Conservation (phyloP, 2,888 invertebrate species). For the Malthinus flaveolus region DNA sequence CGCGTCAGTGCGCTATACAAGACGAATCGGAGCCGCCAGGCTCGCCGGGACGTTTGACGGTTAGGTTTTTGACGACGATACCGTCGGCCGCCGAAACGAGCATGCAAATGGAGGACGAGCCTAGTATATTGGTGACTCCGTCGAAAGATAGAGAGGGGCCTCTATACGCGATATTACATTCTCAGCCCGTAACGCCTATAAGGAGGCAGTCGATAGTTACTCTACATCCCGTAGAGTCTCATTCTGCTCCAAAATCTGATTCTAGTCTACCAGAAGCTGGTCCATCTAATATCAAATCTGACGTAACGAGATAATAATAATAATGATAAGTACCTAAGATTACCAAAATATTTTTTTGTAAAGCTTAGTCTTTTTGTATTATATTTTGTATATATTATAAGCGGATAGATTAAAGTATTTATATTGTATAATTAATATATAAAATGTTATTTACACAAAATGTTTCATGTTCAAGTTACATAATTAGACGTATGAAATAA, state of each 20-base stretch:
- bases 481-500: slow-evolving; percentile 38
- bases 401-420: slow-evolving; percentile 35
- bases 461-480: slow-evolving; percentile 48
- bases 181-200: slow-evolving; percentile 42
- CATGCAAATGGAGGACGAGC: slow-evolving; percentile 69
- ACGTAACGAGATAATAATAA: slow-evolving; percentile 39
- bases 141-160: slow-evolving; percentile 50
- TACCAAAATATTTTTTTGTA: slow-evolving; percentile 38
- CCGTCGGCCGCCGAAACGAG: slow-evolving; percentile 75
- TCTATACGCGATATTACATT: slow-evolving; percentile 52
- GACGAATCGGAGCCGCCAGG: slow-evolving; percentile 71
- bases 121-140: slow-evolving; percentile 47
- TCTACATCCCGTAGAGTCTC: slow-evolving; percentile 49
- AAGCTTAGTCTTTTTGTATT: slow-evolving; percentile 39
- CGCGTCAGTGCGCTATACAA: slow-evolving; percentile 78
- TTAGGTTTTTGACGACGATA: slow-evolving; percentile 70
- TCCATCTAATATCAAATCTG: slow-evolving; percentile 33
- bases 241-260: slow-evolving; percentile 27
- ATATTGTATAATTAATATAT: slow-evolving; percentile 38
- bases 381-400: slow-evolving; percentile 39
- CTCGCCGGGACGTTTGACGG: slow-evolving; percentile 58
- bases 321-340: slow-evolving; percentile 31
- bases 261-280: slow-evolving; percentile 43
- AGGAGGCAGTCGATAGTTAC: slow-evolving; percentile 53
- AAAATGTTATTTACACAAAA: slow-evolving; percentile 49